phyloP scores from a whole-genome alignment of 1,140 invertebrate genomes.

The Trichonephila clavata region DNA sequence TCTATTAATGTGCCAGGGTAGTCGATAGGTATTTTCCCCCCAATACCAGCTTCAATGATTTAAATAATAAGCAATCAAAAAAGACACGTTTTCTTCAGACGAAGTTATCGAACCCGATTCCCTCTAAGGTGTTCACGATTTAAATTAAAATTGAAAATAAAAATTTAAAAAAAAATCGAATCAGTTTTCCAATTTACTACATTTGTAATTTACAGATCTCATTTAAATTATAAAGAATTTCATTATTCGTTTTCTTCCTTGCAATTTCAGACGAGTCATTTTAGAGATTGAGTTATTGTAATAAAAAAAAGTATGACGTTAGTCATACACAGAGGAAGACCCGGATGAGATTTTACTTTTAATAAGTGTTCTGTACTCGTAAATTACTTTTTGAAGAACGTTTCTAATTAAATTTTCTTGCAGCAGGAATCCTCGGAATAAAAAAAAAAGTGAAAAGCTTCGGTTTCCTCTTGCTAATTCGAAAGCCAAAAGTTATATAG shows the following conservation, averaged over 20 bases:
- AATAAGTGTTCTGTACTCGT: not conserved
- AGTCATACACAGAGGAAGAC: not conserved
- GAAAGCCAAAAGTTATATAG: not conserved
- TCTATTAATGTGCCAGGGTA: no score
- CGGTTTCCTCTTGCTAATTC: not conserved
- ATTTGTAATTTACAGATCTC: not conserved
- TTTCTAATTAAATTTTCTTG: not conserved
- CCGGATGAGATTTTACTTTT: not conserved
- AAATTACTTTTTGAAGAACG: not conserved
- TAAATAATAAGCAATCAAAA: no score
- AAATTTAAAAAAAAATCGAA: not conserved
- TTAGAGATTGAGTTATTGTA: not conserved
- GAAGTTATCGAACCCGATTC: no score
- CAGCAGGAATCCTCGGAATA: not conserved
- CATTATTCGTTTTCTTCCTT: not conserved
- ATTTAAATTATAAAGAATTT: constrained; percentile 16
- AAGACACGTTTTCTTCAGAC: no score
- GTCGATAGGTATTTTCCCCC: no score
- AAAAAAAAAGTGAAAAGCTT: not conserved
- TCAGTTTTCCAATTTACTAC: not conserved
- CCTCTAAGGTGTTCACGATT: no score
- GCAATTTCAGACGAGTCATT: not conserved
- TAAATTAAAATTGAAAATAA: no score
- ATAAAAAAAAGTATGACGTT: not conserved
- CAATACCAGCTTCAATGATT: no score